Percentiles rank a stretch among this genome's conserved stretches.
These are phyloP conservation scores for Euura saliciscinereae DNA, from an alignment of 1,140 invertebrate species.

Conservation along the genomic window DNA sequence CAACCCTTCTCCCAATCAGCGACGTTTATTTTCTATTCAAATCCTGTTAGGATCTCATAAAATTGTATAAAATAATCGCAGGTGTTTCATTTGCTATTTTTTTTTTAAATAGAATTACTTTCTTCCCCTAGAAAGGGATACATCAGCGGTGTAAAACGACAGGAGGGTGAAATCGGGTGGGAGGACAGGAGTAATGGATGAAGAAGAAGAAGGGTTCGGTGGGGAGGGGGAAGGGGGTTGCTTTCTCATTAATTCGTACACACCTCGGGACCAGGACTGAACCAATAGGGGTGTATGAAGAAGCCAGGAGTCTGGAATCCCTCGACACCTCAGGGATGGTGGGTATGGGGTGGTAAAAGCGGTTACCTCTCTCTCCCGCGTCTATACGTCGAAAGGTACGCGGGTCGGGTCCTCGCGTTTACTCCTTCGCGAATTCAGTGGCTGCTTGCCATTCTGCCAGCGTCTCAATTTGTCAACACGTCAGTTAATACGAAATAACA, in stretches of 20 bases:
- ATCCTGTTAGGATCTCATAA: too few species aligned
- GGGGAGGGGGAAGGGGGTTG: too few species aligned
- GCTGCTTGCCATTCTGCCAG: not conserved
- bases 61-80: too few species aligned
- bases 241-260: slow-evolving; percentile 5
- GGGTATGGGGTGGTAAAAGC: too few species aligned
- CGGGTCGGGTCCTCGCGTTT: not conserved
- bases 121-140: too few species aligned
- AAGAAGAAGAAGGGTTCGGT: not conserved
- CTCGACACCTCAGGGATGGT: not conserved
- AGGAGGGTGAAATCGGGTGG: not conserved
- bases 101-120: too few species aligned
- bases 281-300: not conserved
- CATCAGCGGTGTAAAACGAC: not conserved
- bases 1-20: not conserved
- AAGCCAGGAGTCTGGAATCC: not conserved
- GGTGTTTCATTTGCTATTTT: too few species aligned
- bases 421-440: not conserved
- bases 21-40: too few species aligned
- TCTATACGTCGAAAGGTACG: not conserved
- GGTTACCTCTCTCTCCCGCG: not conserved
- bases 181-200: not conserved
- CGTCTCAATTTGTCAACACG: slow-evolving; percentile 14
- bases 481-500: slow-evolving; percentile 13
- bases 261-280: not conserved